phyloP scores from a whole-genome alignment of 2,888 invertebrate species.

The Blomia tropicalis region DNA sequence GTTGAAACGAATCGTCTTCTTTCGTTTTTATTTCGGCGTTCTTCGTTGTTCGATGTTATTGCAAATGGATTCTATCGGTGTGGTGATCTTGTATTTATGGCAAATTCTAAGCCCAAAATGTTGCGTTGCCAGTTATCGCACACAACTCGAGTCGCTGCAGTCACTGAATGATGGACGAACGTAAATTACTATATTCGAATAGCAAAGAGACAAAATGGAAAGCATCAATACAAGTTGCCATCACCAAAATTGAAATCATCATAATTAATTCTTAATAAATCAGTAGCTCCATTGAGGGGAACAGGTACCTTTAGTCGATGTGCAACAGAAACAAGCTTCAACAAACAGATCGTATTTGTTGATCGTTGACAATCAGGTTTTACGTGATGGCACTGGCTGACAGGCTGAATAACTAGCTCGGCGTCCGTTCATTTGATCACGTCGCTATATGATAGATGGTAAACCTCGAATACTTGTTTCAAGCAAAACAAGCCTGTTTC shows the following conservation, averaged over 20 bases:
- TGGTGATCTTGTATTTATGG: background rate
- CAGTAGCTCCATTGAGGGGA: background rate
- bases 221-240: background rate
- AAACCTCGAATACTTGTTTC: background rate
- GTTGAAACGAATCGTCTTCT: too few relatives aligned
- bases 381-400: too few relatives aligned
- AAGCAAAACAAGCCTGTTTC: background rate
- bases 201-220: background rate
- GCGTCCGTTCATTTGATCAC: too few relatives aligned
- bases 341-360: too few relatives aligned
- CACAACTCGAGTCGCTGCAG: too few relatives aligned
- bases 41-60: background rate
- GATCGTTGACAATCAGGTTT: background rate
- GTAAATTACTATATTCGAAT: background rate
- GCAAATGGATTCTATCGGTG: background rate
- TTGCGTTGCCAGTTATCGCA: too few relatives aligned
- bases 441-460: too few relatives aligned
- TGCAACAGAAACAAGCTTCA: too few relatives aligned
- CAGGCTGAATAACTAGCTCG: too few relatives aligned
- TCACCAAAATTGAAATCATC: background rate
- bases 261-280: background rate
- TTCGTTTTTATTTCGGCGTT: too few relatives aligned
- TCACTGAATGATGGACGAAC: background rate
- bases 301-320: too few relatives aligned
- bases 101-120: background rate